Evolutionary conservation across 64 coral and sea anemone genomes (phyloP).

Genomic region (Stichodactyla mertensii): DNA sequence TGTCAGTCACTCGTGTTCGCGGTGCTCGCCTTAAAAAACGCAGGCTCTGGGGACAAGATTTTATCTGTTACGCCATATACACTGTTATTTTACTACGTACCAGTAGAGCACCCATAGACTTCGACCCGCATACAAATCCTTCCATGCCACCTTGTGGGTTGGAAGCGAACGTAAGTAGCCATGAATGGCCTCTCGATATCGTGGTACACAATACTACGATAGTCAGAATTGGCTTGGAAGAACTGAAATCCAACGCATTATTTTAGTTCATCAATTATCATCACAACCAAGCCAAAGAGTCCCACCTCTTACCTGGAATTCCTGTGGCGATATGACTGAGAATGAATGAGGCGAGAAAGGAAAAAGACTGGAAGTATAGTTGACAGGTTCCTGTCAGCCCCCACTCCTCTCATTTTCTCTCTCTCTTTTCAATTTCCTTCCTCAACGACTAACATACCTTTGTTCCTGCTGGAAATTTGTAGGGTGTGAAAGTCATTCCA

Average conservation of each 20-base stretch:
- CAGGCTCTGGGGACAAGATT: neutral
- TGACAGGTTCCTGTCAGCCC: too few relatives aligned
- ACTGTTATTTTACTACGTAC: constrained; percentile 3
- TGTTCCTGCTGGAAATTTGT: constrained; percentile 32
- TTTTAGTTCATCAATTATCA: too few relatives aligned
- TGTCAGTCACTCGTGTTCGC: too few relatives aligned
- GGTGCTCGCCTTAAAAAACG: too few relatives aligned
- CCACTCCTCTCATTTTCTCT: too few relatives aligned
- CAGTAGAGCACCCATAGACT: constrained; percentile 65
- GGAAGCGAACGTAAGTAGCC: constrained; percentile 54
- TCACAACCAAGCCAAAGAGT: too few relatives aligned
- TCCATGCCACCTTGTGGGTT: constrained; percentile 60
- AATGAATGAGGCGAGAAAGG: too few relatives aligned
- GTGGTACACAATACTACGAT: constrained; percentile 58
- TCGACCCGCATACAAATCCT: constrained; percentile 86
- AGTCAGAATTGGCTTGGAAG: constrained; percentile 67
- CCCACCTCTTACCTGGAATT: too few relatives aligned
- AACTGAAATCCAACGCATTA: constrained; percentile 26
- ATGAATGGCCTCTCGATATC: constrained; percentile 61
- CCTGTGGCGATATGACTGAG: too few relatives aligned
- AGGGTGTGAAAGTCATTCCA: constrained; percentile 45
- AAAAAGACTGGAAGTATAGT: too few relatives aligned
- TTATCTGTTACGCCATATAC: too few relatives aligned
- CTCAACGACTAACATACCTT: constrained; percentile 25
- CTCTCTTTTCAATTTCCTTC: too few relatives aligned